phyloP scores from a whole-genome alignment of 2,888 invertebrate species.

The Epistrophella euchroma region DNA sequence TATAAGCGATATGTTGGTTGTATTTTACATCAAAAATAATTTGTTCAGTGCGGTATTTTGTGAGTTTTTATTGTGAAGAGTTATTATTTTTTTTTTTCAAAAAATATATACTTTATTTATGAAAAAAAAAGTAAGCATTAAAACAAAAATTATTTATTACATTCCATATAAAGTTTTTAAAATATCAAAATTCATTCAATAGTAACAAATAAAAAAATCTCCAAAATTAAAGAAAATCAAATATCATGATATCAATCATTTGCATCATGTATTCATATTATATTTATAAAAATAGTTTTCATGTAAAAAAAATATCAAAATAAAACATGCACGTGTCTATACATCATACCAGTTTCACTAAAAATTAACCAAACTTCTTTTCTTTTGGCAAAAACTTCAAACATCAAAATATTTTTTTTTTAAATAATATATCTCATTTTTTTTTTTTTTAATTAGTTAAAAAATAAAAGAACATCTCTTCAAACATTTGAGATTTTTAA shows the following conservation, averaged over 20 bases:
- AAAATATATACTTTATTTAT: not conserved
- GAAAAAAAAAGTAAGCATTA: not conserved
- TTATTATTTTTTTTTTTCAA: conserved; percentile 15
- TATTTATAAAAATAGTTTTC: not conserved
- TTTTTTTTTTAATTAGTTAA: not conserved
- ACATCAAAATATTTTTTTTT: conserved; percentile 50
- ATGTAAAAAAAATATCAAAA: conserved; percentile 11
- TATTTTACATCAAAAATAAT: conserved; percentile 29
- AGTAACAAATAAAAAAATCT: conserved; percentile 14
- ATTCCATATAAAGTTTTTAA: conserved; percentile 46
- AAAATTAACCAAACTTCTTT: conserved; percentile 63
- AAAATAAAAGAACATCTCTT: conserved; percentile 44
- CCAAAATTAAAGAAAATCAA: not conserved
- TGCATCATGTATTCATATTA: not conserved
- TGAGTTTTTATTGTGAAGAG: conserved; percentile 52
- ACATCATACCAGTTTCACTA: conserved; percentile 35
- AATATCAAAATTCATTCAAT: conserved; percentile 8
- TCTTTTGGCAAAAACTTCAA: conserved; percentile 66
- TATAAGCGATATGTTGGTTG: conserved; percentile 60
- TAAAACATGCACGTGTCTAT: conserved; percentile 60
- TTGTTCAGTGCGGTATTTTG: conserved; percentile 62
- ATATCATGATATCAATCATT: not conserved
- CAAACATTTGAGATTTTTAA: conserved; percentile 55
- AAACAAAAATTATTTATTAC: conserved; percentile 14
- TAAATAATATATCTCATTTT: conserved; percentile 1